Percentiles rank a stretch among this genome's conserved stretches.
Evolutionary conservation across 2,888 invertebrate species (phyloP).

Genomic region (Tinea pellionella): DNA sequence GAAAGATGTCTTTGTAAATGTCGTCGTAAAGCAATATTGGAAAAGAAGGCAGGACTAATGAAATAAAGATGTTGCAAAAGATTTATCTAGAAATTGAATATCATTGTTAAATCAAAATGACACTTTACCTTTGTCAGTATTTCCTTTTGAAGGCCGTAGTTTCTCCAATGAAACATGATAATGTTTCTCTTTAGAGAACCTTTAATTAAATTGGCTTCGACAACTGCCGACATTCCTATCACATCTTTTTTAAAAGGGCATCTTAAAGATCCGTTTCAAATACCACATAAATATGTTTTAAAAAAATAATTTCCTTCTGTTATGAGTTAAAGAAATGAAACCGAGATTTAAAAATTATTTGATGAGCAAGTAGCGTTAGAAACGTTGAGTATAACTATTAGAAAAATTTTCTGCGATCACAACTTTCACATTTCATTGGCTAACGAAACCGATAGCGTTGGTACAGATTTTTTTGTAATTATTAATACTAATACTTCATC

Average conservation of each 20-base stretch:
- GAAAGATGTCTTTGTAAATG: too few relatives aligned
- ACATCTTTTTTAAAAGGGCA: not conserved
- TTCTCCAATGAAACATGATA: conserved; percentile 5
- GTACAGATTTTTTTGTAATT: too few relatives aligned
- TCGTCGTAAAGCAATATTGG: not conserved
- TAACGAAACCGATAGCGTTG: too few relatives aligned
- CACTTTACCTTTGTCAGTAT: not conserved
- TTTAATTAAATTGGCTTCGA: conserved; percentile 12
- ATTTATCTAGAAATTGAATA: not conserved
- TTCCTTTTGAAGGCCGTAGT: not conserved
- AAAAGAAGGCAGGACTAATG: not conserved
- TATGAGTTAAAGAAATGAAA: not conserved
- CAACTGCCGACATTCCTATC: not conserved
- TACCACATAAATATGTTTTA: not conserved
- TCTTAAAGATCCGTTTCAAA: not conserved
- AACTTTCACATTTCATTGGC: too few relatives aligned
- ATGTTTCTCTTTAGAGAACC: not conserved
- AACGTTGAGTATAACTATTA: not conserved
- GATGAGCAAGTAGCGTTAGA: not conserved
- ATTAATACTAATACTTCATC: too few relatives aligned
- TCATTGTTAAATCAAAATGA: not conserved
- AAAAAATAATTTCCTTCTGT: not conserved
- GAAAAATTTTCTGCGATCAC: not conserved
- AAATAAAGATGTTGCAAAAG: not conserved
- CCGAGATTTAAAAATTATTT: not conserved